phyloP scores from a whole-genome alignment of 2,797 vertebrate genomes.

The Xiphophorus birchmanni region DNA sequence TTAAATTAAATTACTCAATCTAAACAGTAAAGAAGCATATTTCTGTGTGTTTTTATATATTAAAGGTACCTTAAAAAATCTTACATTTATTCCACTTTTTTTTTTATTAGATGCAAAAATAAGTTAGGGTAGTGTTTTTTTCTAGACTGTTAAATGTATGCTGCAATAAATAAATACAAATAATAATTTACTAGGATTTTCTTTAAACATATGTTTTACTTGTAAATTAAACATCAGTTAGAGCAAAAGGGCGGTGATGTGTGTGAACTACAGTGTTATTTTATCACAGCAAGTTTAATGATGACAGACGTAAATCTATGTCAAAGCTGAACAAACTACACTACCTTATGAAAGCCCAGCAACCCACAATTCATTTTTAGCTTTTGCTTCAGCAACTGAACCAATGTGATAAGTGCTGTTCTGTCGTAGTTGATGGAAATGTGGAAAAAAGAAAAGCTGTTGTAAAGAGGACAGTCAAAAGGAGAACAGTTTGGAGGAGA shows the following conservation, averaged over 20 bases:
- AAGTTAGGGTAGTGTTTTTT: not conserved
- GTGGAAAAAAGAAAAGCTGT: slow-evolving; percentile 20
- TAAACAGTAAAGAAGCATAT: not conserved
- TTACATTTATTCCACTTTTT: not conserved
- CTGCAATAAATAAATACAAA: not conserved
- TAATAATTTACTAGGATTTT: not conserved
- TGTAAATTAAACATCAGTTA: slow-evolving; percentile 1
- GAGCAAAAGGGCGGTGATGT: not conserved
- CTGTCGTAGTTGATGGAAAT: slow-evolving; percentile 55
- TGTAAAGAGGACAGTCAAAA: slow-evolving; percentile 61
- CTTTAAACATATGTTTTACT: not conserved
- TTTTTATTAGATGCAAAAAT: not conserved
- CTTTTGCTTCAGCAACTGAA: slow-evolving; percentile 59
- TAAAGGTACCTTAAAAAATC: not conserved
- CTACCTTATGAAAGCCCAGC: slow-evolving; percentile 44
- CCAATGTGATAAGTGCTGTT: slow-evolving; percentile 57
- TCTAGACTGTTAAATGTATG: not conserved
- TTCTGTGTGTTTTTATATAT: not conserved
- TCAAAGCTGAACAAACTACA: slow-evolving; percentile 31
- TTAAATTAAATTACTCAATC: not conserved
- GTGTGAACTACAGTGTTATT: slow-evolving; percentile 23
- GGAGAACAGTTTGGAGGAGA: not conserved
- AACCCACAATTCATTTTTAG: slow-evolving; percentile 63
- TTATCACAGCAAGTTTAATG: slow-evolving; percentile 34
- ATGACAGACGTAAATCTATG: slow-evolving; percentile 36